Base-by-base conservation (phyloP, 1,140 invertebrate species). In the Paraescarpia echinospica region DNA sequence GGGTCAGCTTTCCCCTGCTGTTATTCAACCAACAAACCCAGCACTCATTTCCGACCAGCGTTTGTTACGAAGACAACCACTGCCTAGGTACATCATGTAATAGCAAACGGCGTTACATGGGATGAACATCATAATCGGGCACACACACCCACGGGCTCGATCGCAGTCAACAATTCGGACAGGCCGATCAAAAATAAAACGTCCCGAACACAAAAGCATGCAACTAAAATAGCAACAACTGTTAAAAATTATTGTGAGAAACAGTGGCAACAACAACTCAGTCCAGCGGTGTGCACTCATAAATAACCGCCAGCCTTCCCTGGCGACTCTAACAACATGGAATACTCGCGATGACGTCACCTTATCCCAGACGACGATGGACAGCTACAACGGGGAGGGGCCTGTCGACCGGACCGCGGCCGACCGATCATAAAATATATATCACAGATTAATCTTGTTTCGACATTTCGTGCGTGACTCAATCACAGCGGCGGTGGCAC, bases 181-280 rank as follows among this genome's bases (percentile, higher is more conserved):
- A 77, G 8, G 59, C 59, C 59, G 27, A 27, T 77, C 59, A 77
- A 77, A 77, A 77, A 77, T 77, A 77, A 77, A 77, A 77, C 59
- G 27, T 77, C 59, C 22, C 59, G 2, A 77, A 77, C 59, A 77
- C 59, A 77, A 77, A 77, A 77, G 59, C 59, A 77, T 18, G 27
- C 59, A 77, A 77, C 59, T 77, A 77, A 77, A 77, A 77, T 77
- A 77, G 59, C 59, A 77, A 77, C 59, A 77, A 77, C 59, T 77
- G 41, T 41, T 77, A 77, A 77, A 77, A 77, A 77, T 77, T 6
- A 77, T 31, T 77, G 59, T 77, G 59, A 77, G 59, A 77, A 77
- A 77, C 59, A 18, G 22, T 4, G 41, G 12, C 41, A 41, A 41
- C 41, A 12, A 41, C 12, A 12, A 41, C 12, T 41, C 27, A 27